Evolutionary conservation across 1,140 invertebrate species (phyloP), one percentile per base, ranked within the genome.

Genomic region (Hycleus cichorii): DNA sequence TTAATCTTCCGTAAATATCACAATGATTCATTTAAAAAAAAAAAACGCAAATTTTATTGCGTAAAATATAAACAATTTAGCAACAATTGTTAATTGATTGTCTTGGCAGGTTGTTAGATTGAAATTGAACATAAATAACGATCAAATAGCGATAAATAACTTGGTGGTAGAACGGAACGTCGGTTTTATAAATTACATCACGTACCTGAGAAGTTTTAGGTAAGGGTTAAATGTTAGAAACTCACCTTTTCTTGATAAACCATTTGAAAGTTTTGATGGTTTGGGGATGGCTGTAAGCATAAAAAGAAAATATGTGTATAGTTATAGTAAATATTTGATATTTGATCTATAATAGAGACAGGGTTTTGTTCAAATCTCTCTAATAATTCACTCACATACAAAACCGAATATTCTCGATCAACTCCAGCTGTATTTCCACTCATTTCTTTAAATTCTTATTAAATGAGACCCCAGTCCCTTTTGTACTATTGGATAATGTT

Each of bases 271-370:
- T 48, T 66, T 61, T 32, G 64, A 67, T 25, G 65, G 65, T 49
- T 65, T 69, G 6, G 67, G 65, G 51, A 69, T 65, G 32, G 62
- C 67, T 69, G 58, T 27, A 69, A 66, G 49, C 32, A 32, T 4
- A 32, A 7, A 32, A 32, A 32, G 27, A 32, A 32, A 32, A 32
- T 32, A 32, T 32, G 32, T 32, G 1, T 5, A 3, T 32, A 7
- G 4, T 32, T 32, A 18, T 18, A 18, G 32, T 5, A 32, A 32
- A 32, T 32, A 32, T 32, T 32, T 32, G 7, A 32, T 32, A 32
- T 32, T 32, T 32, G 4, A 32, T 32, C 7, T 32, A 32, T 32
- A 5, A 32, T 32, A 7, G 7, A 32, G 32, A 32, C 4, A 32
- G 0, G 18, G 18, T 18, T 18, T 18, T 18, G 18, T 18, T 18